Percentiles rank a stretch among this genome's conserved stretches.
phyloP scores from a whole-genome alignment of 2,113 vertebrate species.

The Poeciliopsis prolifica region DNA sequence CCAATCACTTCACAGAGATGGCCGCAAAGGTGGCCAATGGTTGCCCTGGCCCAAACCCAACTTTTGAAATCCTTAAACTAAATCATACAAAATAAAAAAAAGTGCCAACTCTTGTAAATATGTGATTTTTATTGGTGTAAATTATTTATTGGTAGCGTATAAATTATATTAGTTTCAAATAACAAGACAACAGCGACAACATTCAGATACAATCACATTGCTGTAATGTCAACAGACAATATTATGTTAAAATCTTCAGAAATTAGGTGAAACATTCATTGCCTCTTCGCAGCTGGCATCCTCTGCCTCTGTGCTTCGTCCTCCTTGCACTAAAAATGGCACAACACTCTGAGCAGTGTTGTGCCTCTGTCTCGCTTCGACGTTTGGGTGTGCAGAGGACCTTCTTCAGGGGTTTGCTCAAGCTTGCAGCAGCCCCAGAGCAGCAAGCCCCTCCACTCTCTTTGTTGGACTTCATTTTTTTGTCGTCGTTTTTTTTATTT shows the following conservation, averaged over 20 bases:
- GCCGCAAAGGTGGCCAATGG: no score
- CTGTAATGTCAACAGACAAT: slow-evolving; percentile 2
- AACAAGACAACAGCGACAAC: slow-evolving; percentile 23
- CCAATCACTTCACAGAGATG: no score
- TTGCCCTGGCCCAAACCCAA: no score
- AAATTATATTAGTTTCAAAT: slow-evolving; percentile 52
- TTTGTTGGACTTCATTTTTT: slow-evolving; percentile 7
- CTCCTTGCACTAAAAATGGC: neutral
- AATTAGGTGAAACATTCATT: slow-evolving; percentile 29
- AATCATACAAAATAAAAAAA: neutral
- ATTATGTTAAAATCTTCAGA: slow-evolving; percentile 17
- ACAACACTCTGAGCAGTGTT: slow-evolving; percentile 32
- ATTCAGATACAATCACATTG: slow-evolving; percentile 26
- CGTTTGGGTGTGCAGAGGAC: neutral
- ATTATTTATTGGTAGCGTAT: slow-evolving; percentile 6
- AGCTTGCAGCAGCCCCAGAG: slow-evolving; percentile 1
- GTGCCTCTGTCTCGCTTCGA: slow-evolving; percentile 35
- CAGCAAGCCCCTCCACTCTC: neutral
- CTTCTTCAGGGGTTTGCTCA: neutral
- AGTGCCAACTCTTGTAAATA: neutral
- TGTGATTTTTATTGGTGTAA: slow-evolving; percentile 1
- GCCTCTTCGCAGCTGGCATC: neutral
- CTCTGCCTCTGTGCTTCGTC: neutral
- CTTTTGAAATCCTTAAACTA: no score
- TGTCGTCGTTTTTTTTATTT: no score